phyloP scores from a whole-genome alignment of 1,140 invertebrate genomes.

The Gryllus bimaculatus region DNA sequence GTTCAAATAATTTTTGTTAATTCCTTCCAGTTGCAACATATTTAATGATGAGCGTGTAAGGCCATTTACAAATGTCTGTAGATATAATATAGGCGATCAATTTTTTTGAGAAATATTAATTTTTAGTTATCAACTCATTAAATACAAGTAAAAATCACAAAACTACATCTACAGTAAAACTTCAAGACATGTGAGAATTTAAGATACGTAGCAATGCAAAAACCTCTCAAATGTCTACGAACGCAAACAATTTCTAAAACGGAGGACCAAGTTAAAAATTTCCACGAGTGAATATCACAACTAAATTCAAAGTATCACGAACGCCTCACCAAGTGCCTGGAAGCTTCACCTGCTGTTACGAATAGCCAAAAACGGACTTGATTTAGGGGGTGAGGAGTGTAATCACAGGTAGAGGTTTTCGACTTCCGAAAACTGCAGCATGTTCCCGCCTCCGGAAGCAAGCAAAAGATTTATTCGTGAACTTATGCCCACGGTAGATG shows the following conservation, averaged over 20 bases:
- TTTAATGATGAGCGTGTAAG: too few relatives aligned
- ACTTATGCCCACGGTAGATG: not conserved
- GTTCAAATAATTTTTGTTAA: too few relatives aligned
- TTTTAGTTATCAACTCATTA: too few relatives aligned
- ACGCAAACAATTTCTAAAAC: too few relatives aligned
- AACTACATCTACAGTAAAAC: too few relatives aligned
- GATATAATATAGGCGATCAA: too few relatives aligned
- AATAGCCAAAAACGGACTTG: not conserved
- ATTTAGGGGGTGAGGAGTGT: not conserved
- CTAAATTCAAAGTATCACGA: not conserved
- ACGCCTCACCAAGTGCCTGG: not conserved
- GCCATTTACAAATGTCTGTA: too few relatives aligned
- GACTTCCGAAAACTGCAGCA: not conserved
- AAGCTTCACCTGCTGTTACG: not conserved
- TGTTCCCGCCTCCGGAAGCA: not conserved
- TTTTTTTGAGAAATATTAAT: too few relatives aligned
- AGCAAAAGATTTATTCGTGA: not conserved
- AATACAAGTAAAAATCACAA: too few relatives aligned
- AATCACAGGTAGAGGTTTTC: not conserved
- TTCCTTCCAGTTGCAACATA: too few relatives aligned
- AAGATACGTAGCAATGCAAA: not conserved
- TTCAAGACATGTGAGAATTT: too few relatives aligned
- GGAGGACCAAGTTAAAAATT: not conserved
- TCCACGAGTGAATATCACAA: not conserved
- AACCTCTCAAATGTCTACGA: not conserved